Base-by-base conservation (phyloP, 1,140 invertebrate genomes). In the Drosophila nikananu region DNA sequence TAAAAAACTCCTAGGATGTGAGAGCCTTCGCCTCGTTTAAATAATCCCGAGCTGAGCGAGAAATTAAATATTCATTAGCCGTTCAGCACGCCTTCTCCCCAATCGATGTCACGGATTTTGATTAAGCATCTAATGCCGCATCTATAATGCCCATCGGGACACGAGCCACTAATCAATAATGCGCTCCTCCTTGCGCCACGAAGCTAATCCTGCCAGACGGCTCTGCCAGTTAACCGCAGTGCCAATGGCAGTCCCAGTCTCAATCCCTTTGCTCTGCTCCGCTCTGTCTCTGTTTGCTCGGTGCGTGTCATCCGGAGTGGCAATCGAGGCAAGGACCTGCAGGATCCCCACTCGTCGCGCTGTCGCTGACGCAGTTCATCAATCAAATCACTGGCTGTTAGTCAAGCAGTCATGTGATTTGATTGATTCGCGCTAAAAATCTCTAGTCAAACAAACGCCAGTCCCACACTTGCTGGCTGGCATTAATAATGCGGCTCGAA, bases 361-460 rank as follows among this genome's bases (percentile, higher is more conserved):
- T 73, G 59, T 61, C 61, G 61, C 55, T 77, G 80, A 51, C 64
- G 75, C 81, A 90, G 86, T 90, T 90, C 86, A 90, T 90, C 86
- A 90, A 90, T 90, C 86, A 90, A 90, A 90, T 90, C 86, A 91
- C 51, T 87, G 86, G 81, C 86, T 90, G 86, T 90, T 90, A 90
- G 81, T 90, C 86, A 90, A 76, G 82, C 86, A 90, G 86, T 90
- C 86, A 90, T 90, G 81, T 90, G 86, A 90, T 90, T 90, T 90
- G 86, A 90, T 90, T 90, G 86, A 90, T 90, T 90, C 86, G 79
- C 86, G 81, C 82, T 90, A 84, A 90, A 90, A 91, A 90, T 86
- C 86, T 70, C 54, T 62, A 74, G 78, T 72, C 79, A 81, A 89
- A 81, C 81, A 86, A 80, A 64, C 68, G 62, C 55, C 62, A 54